Evolutionary conservation across 1,140 invertebrate genomes (phyloP), one percentile per base, ranked within the genome.

Genomic region (Macrocentrus cingulum): DNA sequence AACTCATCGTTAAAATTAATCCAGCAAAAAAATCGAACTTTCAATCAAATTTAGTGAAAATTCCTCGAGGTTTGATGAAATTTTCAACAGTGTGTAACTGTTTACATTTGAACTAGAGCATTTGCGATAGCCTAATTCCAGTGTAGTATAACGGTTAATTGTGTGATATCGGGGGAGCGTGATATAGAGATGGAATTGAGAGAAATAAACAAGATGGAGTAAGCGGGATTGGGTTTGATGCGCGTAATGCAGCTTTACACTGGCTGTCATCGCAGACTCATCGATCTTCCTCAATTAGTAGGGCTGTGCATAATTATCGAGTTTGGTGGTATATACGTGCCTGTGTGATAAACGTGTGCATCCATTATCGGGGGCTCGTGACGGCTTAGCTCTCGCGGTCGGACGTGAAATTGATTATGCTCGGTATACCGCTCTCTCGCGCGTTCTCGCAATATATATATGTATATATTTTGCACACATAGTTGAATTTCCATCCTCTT

Each of bases 241-340:
- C 19, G 20, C 19, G 45, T 48, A 23, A 8, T 32, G 22, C 25
- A 4, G 23, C 23, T n/a, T n/a, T 32, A 3, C 29, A 18, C 8
- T 15, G 22, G 52, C 52, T 51, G 29, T 55, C 56, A 58, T 56
- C 56, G 56, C 37, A 54, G 52, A 42, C 51, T 46, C 61, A 62
- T 62, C 61, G 61, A 62, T 62, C 61, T 62, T 62, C 61, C 52
- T 62, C 61, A 62, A 62, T 62, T 62, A 62, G 61, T 59, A 56
- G 45, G 48, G 56, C 56, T 55, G 56, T 59, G 54, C 56, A 58
- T 56, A 62, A 62, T 62, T 62, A 62, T 55, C 50, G 55, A 61
- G 55, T 57, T 53, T 46, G 41, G 34, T 55, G 56, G 51, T 55
- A 57, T 55, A 29, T 56, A 56, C 56, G 61, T 62, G 61, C 51